A percentile compares a stretch with the other conserved stretches of the same genome.
Evolutionary conservation across 2,797 vertebrate genomes (phyloP).

Genomic region (Bothrops alternatus): DNA sequence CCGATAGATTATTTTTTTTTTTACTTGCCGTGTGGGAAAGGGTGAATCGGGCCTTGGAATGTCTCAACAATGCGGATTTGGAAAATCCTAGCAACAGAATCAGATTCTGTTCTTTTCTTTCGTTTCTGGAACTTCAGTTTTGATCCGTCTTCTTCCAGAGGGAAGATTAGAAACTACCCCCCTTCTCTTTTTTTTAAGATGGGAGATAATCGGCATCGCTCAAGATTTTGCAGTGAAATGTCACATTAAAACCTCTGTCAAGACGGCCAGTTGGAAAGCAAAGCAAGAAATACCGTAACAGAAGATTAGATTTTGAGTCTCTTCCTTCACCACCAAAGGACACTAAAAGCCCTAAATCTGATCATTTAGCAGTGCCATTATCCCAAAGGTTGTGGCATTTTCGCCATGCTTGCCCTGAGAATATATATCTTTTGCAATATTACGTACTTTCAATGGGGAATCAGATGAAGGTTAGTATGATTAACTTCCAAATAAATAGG

Average conservation of each 20-base stretch:
- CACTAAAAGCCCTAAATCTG: background rate
- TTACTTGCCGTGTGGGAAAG: background rate
- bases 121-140: background rate
- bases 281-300: background rate
- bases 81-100: background rate
- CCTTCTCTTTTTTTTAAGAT: background rate
- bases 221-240: background rate
- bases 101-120: background rate
- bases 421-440: background rate
- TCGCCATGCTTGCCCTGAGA: background rate
- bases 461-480: background rate
- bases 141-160: background rate
- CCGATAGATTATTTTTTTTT: too few relatives aligned
- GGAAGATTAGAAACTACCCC: too few relatives aligned
- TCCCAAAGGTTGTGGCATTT: background rate
- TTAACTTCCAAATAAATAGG: background rate
- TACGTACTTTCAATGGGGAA: background rate
- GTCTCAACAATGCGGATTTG: background rate
- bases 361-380: background rate
- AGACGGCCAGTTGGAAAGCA: background rate
- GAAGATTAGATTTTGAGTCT: background rate
- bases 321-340: too few relatives aligned
- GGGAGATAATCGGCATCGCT: background rate
- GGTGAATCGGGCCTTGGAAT: background rate
- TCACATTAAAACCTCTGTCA: too few relatives aligned